phyloP scores from a whole-genome alignment of 2,113 vertebrate species.

The Athene cunicularia region DNA sequence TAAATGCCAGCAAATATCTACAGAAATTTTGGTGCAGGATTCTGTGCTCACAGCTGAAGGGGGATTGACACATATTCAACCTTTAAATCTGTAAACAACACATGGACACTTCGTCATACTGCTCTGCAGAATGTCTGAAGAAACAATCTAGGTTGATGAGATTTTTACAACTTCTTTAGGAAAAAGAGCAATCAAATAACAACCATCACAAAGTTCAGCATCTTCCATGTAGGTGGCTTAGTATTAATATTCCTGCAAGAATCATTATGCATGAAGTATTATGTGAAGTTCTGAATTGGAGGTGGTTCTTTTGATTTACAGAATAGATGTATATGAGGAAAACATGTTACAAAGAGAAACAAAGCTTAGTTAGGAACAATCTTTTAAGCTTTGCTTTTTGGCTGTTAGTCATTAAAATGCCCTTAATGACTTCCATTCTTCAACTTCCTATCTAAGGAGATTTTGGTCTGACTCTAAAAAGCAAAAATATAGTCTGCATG shows the following conservation, averaged over 20 bases:
- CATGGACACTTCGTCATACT: not conserved
- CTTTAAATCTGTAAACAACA: not conserved
- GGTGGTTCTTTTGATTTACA: not conserved
- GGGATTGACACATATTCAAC: not conserved
- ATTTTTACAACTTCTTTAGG: not conserved
- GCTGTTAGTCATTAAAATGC: not conserved
- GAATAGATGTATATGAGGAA: not conserved
- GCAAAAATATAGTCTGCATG: not conserved
- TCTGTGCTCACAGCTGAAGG: not conserved
- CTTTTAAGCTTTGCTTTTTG: not conserved
- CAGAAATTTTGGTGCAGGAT: not conserved
- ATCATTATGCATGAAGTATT: not conserved
- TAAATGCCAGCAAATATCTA: slow-evolving; percentile 60
- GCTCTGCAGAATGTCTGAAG: not conserved
- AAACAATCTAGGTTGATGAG: not conserved
- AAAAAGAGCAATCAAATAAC: not conserved
- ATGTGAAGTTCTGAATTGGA: not conserved
- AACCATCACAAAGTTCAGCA: not conserved
- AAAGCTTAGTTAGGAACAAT: not conserved
- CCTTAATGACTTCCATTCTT: not conserved
- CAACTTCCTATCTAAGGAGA: not conserved
- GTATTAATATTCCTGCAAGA: not conserved
- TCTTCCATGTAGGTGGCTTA: not conserved
- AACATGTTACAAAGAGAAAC: not conserved
- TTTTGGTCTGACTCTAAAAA: not conserved